phyloP scores from a whole-genome alignment of 2,797 vertebrate species.

The Hoplostethus mediterraneus region DNA sequence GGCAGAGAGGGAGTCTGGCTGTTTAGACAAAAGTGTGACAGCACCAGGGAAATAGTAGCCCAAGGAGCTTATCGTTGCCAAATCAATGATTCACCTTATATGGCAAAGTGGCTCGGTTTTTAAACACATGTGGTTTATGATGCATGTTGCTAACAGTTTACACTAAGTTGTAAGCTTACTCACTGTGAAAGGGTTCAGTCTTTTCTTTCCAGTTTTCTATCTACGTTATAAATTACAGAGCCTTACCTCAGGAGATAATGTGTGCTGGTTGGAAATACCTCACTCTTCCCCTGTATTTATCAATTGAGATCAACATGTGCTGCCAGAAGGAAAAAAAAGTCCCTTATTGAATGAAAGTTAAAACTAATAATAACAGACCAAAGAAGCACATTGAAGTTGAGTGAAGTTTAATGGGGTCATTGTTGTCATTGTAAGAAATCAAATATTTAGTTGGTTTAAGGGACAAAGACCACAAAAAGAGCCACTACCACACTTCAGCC shows the following conservation, averaged over 20 bases:
- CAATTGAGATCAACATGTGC: conserved; percentile 40
- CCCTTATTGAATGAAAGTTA: not conserved
- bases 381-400: conserved; percentile 56
- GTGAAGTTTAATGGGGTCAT: conserved; percentile 73
- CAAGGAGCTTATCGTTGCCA: conserved; percentile 37
- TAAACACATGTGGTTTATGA: conserved; percentile 63
- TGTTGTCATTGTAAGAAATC: conserved; percentile 66
- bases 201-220: conserved; percentile 30
- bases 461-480: conserved; percentile 71
- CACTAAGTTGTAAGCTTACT: conserved; percentile 25
- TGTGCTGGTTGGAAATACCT: conserved; percentile 29
- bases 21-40: conserved; percentile 2
- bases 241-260: conserved; percentile 51
- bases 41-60: not conserved
- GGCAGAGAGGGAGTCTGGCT: conserved; percentile 1
- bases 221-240: conserved; percentile 2
- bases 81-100: conserved; percentile 41
- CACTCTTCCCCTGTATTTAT: conserved; percentile 19
- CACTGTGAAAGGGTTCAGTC: conserved; percentile 8
- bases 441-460: conserved; percentile 66
- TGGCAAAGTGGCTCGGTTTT: conserved; percentile 41
- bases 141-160: conserved; percentile 52
- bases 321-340: conserved; percentile 1
- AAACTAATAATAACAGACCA: conserved; percentile 44
- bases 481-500: conserved; percentile 58